These are phyloP conservation scores for Acanthosepion pharaonis DNA, from an alignment of 2,888 invertebrate species.

Conservation along the genomic window DNA sequence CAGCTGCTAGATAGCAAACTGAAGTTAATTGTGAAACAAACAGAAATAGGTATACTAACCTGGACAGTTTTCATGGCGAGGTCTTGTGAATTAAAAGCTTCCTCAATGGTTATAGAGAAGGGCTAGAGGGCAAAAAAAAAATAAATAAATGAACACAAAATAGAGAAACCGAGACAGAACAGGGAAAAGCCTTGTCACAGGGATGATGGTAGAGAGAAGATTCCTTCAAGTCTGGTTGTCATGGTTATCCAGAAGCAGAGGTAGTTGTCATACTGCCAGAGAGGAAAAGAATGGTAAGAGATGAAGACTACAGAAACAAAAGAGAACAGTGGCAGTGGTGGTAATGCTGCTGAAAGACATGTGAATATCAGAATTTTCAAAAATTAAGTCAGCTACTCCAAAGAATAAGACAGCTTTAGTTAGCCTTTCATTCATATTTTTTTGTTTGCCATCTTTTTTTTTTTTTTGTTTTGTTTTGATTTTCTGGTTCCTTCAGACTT, in stretches of 20 bases:
- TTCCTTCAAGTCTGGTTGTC: not conserved
- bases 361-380: not conserved
- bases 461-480: not conserved
- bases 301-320: not conserved
- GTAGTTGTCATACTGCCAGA: not conserved
- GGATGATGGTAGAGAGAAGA: not conserved
- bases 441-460: not conserved
- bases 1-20: not conserved
- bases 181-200: not conserved
- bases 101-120: not conserved
- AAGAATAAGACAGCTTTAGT: not conserved
- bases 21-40: not conserved
- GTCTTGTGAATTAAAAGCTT: not conserved
- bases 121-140: not conserved
- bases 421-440: not conserved
- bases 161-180: not conserved
- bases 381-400: not conserved
- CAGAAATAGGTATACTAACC: not conserved
- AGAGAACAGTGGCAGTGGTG: not conserved
- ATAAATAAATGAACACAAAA: not conserved
- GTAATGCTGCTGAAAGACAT: not conserved
- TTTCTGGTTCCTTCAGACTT: not conserved
- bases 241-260: not conserved
- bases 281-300: not conserved
- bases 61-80: not conserved